phyloP scores from a whole-genome alignment of 1,140 invertebrate species.

The Mactra quadrangularis region DNA sequence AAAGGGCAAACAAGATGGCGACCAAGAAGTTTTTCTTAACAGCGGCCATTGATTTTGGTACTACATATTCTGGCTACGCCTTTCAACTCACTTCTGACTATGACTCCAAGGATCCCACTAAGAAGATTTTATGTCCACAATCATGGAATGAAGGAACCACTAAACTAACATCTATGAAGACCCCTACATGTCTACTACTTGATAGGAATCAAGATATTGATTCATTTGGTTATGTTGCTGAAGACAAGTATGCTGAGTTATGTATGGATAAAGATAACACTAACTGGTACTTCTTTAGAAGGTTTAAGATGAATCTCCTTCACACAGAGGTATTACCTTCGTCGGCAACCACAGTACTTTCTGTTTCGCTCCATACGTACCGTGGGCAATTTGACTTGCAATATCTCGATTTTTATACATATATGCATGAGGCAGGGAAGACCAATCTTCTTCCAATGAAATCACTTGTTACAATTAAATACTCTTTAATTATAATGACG shows the following conservation, averaged over 20 bases:
- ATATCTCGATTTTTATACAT: no score
- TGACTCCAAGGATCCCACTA: slow-evolving; percentile 44
- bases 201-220: slow-evolving; percentile 45
- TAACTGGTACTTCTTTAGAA: slow-evolving; percentile 48
- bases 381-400: no score
- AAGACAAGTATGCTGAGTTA: slow-evolving; percentile 48
- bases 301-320: slow-evolving; percentile 54
- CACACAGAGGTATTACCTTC: slow-evolving; percentile 17
- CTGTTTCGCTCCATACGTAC: no score
- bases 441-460: no score
- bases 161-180: slow-evolving; percentile 50
- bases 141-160: slow-evolving; percentile 45
- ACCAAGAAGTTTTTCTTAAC: neutral
- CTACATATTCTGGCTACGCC: slow-evolving; percentile 53
- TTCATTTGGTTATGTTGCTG: slow-evolving; percentile 41
- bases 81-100: slow-evolving; percentile 45
- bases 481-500: no score
- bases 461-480: no score
- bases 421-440: no score
- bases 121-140: slow-evolving; percentile 47
- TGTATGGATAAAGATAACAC: slow-evolving; percentile 42
- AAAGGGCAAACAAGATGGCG: no score
- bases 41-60: slow-evolving; percentile 58
- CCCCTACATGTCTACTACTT: slow-evolving; percentile 51
- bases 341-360: no score